Base-by-base conservation (phyloP, 2,797 vertebrate species). In the Cetoscarus ocellatus region DNA sequence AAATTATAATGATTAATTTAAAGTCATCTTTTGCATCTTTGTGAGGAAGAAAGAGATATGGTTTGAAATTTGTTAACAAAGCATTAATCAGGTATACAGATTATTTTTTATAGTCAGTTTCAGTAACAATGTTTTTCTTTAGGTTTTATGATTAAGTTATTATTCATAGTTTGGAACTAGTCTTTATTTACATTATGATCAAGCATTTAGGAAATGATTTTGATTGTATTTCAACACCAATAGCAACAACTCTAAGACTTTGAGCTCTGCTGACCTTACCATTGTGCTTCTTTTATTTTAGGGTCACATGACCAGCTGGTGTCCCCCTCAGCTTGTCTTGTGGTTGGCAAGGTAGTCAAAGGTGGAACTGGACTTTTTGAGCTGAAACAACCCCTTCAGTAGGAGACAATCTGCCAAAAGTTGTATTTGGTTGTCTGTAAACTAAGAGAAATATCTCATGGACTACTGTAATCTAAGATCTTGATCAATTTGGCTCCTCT, bases 351-450 rank as follows among this genome's bases (percentile, higher is more conserved):
- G 72, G 95, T 99, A 0, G 97, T 99, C 44, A 97, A 93, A 92
- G 97, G 96, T 36, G 97, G 98, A 57, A 99, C 98, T 0, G 98
- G 98, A 45, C 93, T 99, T 61, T 99, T 99, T 79, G 97, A 99
- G 36, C 95, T 99, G 64, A 99, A 99, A 59, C 98, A 99, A 43
- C 98, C 98, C 2, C 93, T 99, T 70, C 93, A 93, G 47, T 98
- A 95, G 51, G 3, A 57, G 71, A 27, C 10, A 10, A 19, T 2
- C 5, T 11, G 19, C 2, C 19, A 13, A 11, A 17, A 13, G 6
- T 11, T 13, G 0, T 52, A 3, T 12, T 34, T 52, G 50, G 27
- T 52, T 34, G 19, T 6, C 11, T 52, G 11, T 9, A 14, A 53
- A 36, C 4, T 3, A 14, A 36, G 8, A n/a, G 3, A 13, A 15